Evolutionary conservation across 2,113 vertebrate species (phyloP), one percentile per base, ranked within the genome.

Genomic region (Australoheros scitulus): DNA sequence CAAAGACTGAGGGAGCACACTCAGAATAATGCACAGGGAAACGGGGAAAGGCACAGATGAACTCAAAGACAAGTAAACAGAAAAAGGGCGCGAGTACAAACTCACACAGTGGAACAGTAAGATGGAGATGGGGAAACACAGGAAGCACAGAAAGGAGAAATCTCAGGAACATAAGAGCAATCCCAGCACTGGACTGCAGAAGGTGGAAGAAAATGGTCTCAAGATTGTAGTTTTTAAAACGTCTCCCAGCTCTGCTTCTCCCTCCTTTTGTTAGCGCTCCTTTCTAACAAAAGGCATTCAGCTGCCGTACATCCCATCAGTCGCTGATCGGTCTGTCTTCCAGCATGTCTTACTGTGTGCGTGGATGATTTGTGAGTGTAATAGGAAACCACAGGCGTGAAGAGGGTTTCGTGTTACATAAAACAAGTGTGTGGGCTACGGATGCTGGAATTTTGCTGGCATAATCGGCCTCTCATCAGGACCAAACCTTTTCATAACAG

Each of bases 301-400:
- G 82, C 77, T 24, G 47, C 38, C 1, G 14, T 26, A 3, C 64
- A 81, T 89, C 91, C 84, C 56, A 87, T 78, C 61, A 76, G 26
- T 18, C 84, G 92, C 92, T 81, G 92, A 93, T 82, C 20, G 3
- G 14, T 38, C 76, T 29, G 2, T 87, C 64, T 14, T 11, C 68
- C 18, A 15, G 78, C 79, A 80, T 17, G 63, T 52, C n/a, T 61
- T 15, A 22, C 11, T 47, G 55, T 58, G 77, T 64, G 81, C 55
- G 9, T 61, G 56, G 32, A 64, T 34, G 24, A 63, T 57, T 20
- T 47, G 60, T 80, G 47, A n/a, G 82, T 64, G 88, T 90, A 20
- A 90, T 47, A 60, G 56, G 80, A 92, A 74, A 89, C 91, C 85
- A 43, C 87, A 91, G 91, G 91, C 87, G 26, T 89, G 86, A 87